These are phyloP conservation scores for Tychaedon coryphoeus DNA, from an alignment of 2,113 vertebrate genomes.

Conservation along the genomic window DNA sequence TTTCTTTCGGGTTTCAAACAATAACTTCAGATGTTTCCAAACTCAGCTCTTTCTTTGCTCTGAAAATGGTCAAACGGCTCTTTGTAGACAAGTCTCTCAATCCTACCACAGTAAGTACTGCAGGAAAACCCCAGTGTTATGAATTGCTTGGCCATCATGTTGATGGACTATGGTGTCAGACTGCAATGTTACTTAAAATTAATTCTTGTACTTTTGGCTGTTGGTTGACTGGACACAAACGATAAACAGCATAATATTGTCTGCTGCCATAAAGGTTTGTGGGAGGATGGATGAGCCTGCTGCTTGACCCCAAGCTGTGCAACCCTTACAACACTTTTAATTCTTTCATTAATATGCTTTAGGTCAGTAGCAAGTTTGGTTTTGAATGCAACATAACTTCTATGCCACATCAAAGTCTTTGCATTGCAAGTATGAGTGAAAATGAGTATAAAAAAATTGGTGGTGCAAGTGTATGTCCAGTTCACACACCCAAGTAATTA, in stretches of 20 bases:
- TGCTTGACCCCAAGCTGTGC: not conserved
- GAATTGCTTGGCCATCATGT: not conserved
- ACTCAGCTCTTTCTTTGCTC: slow-evolving; percentile 74
- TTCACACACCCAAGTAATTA: slow-evolving; percentile 22
- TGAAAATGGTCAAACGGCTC: slow-evolving; percentile 78
- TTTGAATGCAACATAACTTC: not conserved
- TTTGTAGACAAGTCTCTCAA: slow-evolving; percentile 78
- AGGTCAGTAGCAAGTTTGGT: not conserved
- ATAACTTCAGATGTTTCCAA: slow-evolving; percentile 77
- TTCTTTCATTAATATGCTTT: slow-evolving; percentile 6
- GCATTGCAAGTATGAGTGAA: not conserved
- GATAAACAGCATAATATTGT: not conserved
- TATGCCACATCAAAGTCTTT: slow-evolving; percentile 32
- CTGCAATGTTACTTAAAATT: not conserved
- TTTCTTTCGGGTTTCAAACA: slow-evolving; percentile 80
- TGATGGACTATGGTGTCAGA: not conserved
- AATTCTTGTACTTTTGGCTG: not conserved
- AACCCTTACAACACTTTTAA: not conserved
- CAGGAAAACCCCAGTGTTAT: not conserved
- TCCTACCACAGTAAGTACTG: slow-evolving; percentile 70
- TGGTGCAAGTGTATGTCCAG: not conserved
- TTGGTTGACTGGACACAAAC: not conserved
- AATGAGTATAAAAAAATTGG: not conserved
- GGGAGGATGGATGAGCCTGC: not conserved
- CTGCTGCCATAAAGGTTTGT: not conserved